Evolutionary conservation across 2,888 invertebrate genomes (phyloP), one percentile per base, ranked within the genome.

Genomic region (Lepidocyrtoides sp.): DNA sequence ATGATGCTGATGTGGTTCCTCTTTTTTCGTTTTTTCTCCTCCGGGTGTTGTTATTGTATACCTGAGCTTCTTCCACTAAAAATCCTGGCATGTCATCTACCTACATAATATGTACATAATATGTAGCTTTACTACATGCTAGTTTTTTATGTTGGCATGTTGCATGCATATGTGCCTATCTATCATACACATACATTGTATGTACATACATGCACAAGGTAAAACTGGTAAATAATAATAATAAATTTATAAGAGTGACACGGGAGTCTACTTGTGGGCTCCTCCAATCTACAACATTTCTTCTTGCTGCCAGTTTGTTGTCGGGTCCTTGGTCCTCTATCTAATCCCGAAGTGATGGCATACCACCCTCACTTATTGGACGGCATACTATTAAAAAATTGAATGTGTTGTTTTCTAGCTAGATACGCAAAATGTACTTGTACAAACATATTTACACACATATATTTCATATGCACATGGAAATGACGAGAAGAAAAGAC

Each of bases 351-450:
- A 63, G 79, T 90, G 84, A 75, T 75, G 81, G 79, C 81, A 86
- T 93, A 92, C 94, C 94, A 94, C 94, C 94, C 94, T 94, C 94
- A 92, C 94, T 93, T 29, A 1, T 66, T 92, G 83, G 89, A 57
- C 85, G 69, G 12, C 32, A 14, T 79, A 7, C 29, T 77, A n/a
- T 26, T 26, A 77, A 54, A 60, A 36, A 29, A 41, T 69, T n/a
- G 41, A 57, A 20, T 60, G 14, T 60, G 44, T 63, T 63, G 54
- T 79, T 79, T 54, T 79, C 17, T 17, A 54, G 54, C 57, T 32
- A 20, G 20, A 79, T 79, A 79, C 57, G 79, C 57, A 79, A 57
- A 79, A 82, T 82, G n/a, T 26, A 4, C 17, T 26, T 17, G 51
- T 29, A 69, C 48, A 36, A 41, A 57, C 26, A 88, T 83, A 51